Percentiles rank a stretch among this genome's conserved stretches.
Evolutionary conservation across 2,113 vertebrate genomes (phyloP).

Genomic region (Pagrus major): DNA sequence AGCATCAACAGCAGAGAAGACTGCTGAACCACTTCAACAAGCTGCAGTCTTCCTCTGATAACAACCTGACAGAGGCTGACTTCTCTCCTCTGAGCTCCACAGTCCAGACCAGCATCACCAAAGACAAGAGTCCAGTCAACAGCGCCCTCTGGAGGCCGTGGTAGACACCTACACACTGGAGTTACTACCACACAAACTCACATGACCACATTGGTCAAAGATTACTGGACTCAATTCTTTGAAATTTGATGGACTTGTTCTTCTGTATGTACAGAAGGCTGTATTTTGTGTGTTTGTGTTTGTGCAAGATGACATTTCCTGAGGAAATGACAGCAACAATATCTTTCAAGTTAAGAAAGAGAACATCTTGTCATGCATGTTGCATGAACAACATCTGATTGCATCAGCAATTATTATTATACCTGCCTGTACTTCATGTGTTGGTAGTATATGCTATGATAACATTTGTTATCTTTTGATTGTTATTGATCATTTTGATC

Average conservation of each 20-base stretch:
- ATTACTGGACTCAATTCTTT: neutral
- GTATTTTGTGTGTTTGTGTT: constrained; percentile 2
- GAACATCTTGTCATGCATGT: constrained; percentile 32
- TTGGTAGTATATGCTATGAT: too few species aligned
- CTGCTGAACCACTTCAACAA: constrained; percentile 57
- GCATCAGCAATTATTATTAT: constrained; percentile 16
- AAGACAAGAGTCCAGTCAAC: constrained; percentile 64
- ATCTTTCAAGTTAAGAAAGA: constrained; percentile 40
- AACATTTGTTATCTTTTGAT: neutral
- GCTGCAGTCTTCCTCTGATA: constrained; percentile 47
- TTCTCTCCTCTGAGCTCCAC: constrained; percentile 51
- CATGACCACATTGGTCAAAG: neutral
- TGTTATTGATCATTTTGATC: too few species aligned
- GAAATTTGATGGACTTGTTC: constrained; percentile 6
- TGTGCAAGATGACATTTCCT: constrained; percentile 13
- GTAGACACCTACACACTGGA: neutral
- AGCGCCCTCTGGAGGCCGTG: constrained; percentile 77
- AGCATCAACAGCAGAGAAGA: constrained; percentile 32
- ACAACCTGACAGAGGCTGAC: constrained; percentile 41
- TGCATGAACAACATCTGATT: constrained; percentile 34
- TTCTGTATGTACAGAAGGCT: constrained; percentile 47
- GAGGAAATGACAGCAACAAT: constrained; percentile 30
- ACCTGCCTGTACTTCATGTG: neutral
- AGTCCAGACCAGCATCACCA: constrained; percentile 46
- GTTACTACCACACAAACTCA: neutral